phyloP scores from a whole-genome alignment of 1,140 invertebrate species.

The Mactra quadrangularis region DNA sequence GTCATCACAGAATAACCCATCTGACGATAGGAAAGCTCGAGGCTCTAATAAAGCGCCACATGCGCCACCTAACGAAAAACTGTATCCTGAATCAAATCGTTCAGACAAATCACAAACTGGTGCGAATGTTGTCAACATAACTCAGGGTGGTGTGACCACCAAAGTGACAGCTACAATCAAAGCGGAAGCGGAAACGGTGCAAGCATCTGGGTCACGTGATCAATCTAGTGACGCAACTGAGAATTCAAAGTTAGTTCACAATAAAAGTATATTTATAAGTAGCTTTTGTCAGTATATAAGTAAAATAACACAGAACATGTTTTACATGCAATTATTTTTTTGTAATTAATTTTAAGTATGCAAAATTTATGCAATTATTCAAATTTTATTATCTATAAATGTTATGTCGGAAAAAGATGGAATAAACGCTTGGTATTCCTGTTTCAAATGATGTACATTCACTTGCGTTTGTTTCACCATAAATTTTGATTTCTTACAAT shows the following conservation, averaged over 20 bases:
- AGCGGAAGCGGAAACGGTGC: conserved; percentile 30
- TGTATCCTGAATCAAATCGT: not conserved
- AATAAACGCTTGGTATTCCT: too few relatives aligned
- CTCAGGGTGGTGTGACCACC: conserved; percentile 17
- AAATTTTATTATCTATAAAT: too few relatives aligned
- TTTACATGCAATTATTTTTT: too few relatives aligned
- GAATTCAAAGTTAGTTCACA: conserved; percentile 8
- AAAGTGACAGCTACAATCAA: conserved; percentile 15
- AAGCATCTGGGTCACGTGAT: conserved; percentile 19
- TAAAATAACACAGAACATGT: too few relatives aligned
- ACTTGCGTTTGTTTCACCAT: too few relatives aligned
- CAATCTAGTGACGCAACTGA: conserved; percentile 27
- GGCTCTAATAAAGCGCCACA: not conserved
- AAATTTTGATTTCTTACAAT: too few relatives aligned
- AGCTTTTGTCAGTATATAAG: too few relatives aligned
- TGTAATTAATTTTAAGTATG: too few relatives aligned
- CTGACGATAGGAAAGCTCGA: not conserved
- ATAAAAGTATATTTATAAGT: too few relatives aligned
- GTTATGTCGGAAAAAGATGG: too few relatives aligned
- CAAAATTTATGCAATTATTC: too few relatives aligned
- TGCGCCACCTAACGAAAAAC: not conserved
- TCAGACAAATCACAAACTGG: not conserved
- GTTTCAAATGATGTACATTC: too few relatives aligned
- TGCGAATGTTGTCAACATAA: not conserved
- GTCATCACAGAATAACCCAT: not conserved